Base-by-base conservation (phyloP, 2,113 vertebrate genomes). In the Notarius quadriscutis region DNA sequence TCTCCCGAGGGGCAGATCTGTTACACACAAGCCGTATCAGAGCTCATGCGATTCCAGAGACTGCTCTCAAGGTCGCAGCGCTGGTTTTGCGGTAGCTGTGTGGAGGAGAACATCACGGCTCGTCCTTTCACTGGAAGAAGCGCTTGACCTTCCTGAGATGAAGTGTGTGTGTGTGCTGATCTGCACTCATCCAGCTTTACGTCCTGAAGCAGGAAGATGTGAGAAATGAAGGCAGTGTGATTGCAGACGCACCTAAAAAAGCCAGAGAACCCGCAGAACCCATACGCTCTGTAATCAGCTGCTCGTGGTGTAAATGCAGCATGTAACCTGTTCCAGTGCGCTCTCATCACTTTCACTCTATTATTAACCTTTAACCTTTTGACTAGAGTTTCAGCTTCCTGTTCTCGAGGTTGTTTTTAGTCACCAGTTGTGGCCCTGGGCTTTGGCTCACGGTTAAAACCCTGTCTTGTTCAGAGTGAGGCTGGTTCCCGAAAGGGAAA, bases 351-450 rank as follows among this genome's bases (percentile, higher is more conserved):
- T 83, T 83, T 83, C 81, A 17, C 25, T 67, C 62, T 50, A 48
- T 63, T 83, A 65, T 65, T 83, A 83, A 83, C 81, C 81, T 83
- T 65, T 65, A 65, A 65, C 60, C 81, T 50, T 83, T 83, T 67
- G 60, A 83, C 60, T 65, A 10, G 48, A 18, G 22, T 83, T 67
- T 51, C 60, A 62, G 79, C 57, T 81, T 62, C 79, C 79, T 81
- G 79, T 62, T 60, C 81, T 51, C 25, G 1, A 17, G 34, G 60
- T 62, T 83, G 34, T 65, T 67, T 83, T 67, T 51, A 65, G 58
- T 65, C 60, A 1, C 78, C 4, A 34, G 34, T 82, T 41, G 55
- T 48, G 58, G n/a, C 41, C 30, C 55, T 55, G 71, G 41, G 25
- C 8, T 0, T 30, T n/a, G 1, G 72, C 34, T 50, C 41, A 72